A percentile compares a stretch with the other conserved stretches of the same genome.
Conservation (phyloP, 2,888 invertebrate genomes). For the Pollenia angustigena region DNA sequence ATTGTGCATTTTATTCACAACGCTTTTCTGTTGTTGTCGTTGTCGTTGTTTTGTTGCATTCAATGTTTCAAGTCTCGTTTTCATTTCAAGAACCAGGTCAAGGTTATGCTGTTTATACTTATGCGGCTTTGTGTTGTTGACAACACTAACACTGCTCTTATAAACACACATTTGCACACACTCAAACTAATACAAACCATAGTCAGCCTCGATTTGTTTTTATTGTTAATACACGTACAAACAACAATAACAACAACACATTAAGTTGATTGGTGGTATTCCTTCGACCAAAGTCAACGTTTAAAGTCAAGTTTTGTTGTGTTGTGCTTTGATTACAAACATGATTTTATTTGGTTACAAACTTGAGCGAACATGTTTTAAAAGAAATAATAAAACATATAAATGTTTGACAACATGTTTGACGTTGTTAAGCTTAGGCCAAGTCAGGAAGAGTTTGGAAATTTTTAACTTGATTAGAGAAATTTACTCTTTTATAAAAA, state of each 20-base stretch:
- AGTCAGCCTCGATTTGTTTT: slow-evolving; percentile 60
- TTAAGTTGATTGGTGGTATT: slow-evolving; percentile 42
- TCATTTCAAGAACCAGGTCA: slow-evolving; percentile 84
- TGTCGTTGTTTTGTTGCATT: slow-evolving; percentile 63
- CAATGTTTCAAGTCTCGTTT: slow-evolving; percentile 77
- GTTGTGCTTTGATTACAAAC: slow-evolving; percentile 60
- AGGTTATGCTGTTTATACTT: slow-evolving; percentile 78
- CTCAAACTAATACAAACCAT: slow-evolving; percentile 9
- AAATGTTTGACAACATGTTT: slow-evolving; percentile 61
- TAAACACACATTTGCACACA: slow-evolving; percentile 1
- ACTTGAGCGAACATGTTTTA: slow-evolving; percentile 47
- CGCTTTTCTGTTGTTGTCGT: slow-evolving; percentile 17
- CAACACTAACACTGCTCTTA: slow-evolving; percentile 23
- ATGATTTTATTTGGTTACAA: slow-evolving; percentile 32
- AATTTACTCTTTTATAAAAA: slow-evolving; percentile 8
- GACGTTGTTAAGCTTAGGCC: slow-evolving; percentile 38
- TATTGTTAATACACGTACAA: slow-evolving; percentile 47
- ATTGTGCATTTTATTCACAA: slow-evolving; percentile 49
- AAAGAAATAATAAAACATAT: not conserved
- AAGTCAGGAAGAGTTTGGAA: slow-evolving; percentile 14
- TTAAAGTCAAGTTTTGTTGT: slow-evolving; percentile 67
- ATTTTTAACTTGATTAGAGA: not conserved
- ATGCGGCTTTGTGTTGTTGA: slow-evolving; percentile 50
- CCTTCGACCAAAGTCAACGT: slow-evolving; percentile 72
- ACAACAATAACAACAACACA: not conserved